Base-by-base conservation (phyloP, 2,113 vertebrate species). In the Notarius lentiginosus region DNA sequence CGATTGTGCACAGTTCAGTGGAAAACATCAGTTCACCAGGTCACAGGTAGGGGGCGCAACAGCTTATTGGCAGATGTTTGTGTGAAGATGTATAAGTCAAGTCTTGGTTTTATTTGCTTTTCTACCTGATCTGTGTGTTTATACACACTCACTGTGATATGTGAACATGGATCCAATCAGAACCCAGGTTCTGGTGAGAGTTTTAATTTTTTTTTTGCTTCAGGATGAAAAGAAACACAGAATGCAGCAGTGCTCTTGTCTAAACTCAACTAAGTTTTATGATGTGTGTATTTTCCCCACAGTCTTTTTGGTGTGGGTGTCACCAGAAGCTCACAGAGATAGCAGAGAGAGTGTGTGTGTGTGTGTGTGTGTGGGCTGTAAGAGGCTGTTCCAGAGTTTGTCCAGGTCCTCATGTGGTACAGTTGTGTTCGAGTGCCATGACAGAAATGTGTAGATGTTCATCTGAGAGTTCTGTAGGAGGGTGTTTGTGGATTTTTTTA, bases 1-100 rank as follows among this genome's bases (percentile, higher is more conserved):
- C 80, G 83, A 76, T 17, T 79, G 72, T 56, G 80, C 81, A 87
- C 86, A 87, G 86, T 87, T 87, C 49, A 83, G 34, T 77, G 81
- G 86, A 68, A 66, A 83, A 79, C 20, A 11, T 81, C 51, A 68
- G 76, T n/a, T 65, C 61, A 80, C 51, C 34, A 51, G 24, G 76
- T 70, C 76, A 20, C 63, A 86, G 53, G 63, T n/a, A 86, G 34
- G 49, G 51, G 76, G 77, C 49, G 20, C 84, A 86, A 86, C 47
- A 79, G 75, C 60, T 79, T 68, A 86, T 55, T 79, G 75, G 75
- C 30, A 4, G 22, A 73, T 18, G 51, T 60, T 73, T 22, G 60
- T 51, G 30, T 24, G 17, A 20, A 58, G 4, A 79, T 7, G 3
- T 7, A n/a, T 55, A 18, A 65, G 66, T 61, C 53, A 18, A 34